Conservation (phyloP, 2,888 invertebrate species). For the Lordiphosa fenestrarum region DNA sequence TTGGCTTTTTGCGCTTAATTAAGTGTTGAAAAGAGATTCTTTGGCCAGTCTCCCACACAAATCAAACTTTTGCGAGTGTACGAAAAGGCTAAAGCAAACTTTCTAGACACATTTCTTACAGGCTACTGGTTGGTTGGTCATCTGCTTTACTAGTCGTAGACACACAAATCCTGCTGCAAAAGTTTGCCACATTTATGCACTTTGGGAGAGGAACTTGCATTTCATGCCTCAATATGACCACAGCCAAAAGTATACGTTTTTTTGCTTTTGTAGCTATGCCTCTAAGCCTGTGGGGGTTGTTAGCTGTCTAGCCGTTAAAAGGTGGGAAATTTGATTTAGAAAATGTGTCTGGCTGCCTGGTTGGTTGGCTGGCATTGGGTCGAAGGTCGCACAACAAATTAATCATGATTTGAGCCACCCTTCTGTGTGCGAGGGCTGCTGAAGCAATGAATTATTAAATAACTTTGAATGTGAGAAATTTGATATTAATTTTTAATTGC, state of each 20-base stretch:
- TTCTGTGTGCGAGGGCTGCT: not conserved
- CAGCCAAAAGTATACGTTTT: slow-evolving; percentile 3
- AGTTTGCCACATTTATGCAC: not conserved
- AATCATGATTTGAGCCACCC: slow-evolving; percentile 72
- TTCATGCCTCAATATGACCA: slow-evolving; percentile 18
- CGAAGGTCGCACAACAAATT: slow-evolving; percentile 56
- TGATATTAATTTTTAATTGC: slow-evolving; percentile 41
- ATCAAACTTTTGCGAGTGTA: not conserved
- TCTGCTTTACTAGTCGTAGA: not conserved
- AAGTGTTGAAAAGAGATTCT: slow-evolving; percentile 9
- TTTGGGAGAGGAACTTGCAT: slow-evolving; percentile 23
- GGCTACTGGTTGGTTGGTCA: slow-evolving; percentile 1
- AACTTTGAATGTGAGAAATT: slow-evolving; percentile 46
- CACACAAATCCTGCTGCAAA: slow-evolving; percentile 3
- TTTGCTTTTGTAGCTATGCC: not conserved
- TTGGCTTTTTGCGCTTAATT: slow-evolving; percentile 7
- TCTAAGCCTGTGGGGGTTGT: slow-evolving; percentile 12
- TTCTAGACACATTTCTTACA: slow-evolving; percentile 10
- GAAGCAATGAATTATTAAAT: slow-evolving; percentile 62
- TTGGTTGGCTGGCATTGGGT: slow-evolving; percentile 27
- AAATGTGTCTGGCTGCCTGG: slow-evolving; percentile 54
- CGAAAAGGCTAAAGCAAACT: slow-evolving; percentile 6
- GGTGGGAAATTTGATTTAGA: slow-evolving; percentile 65
- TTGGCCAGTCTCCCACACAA: not conserved
- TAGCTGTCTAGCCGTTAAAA: slow-evolving; percentile 33